Conservation (phyloP, 2,888 invertebrate species). For the Tachystola acroxantha region DNA sequence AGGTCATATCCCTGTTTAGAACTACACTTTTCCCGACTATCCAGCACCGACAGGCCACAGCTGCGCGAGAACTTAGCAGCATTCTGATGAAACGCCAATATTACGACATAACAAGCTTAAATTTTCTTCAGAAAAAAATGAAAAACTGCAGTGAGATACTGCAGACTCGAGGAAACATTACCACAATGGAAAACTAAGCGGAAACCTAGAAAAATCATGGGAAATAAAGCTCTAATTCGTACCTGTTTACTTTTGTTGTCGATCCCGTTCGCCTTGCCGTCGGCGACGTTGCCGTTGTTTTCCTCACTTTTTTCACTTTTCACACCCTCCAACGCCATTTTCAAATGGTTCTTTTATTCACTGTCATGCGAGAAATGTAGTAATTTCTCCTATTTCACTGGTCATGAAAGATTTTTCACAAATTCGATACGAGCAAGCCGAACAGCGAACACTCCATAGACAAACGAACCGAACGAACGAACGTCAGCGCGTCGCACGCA, state of each 20-base stretch:
- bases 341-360: slow-evolving; percentile 63
- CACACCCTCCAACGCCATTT: slow-evolving; percentile 76
- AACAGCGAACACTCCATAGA: slow-evolving; percentile 67
- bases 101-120: slow-evolving; percentile 10
- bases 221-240: slow-evolving; percentile 39
- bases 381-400: slow-evolving; percentile 49
- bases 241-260: slow-evolving; percentile 80
- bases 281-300: slow-evolving; percentile 71
- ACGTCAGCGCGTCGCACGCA: slow-evolving; percentile 38
- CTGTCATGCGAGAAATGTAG: slow-evolving; percentile 63
- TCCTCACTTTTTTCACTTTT: slow-evolving; percentile 76
- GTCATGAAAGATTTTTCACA: slow-evolving; percentile 49
- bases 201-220: slow-evolving; percentile 31
- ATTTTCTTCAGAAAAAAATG: slow-evolving; percentile 2
- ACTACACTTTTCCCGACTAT: slow-evolving; percentile 48
- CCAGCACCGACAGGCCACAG: slow-evolving; percentile 33
- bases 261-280: slow-evolving; percentile 75
- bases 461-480: too few relatives aligned
- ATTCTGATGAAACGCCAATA: slow-evolving; percentile 13
- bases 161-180: neutral
- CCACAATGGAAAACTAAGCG: slow-evolving; percentile 1
- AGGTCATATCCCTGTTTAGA: slow-evolving; percentile 66
- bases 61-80: slow-evolving; percentile 56
- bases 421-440: slow-evolving; percentile 64
- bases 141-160: slow-evolving; percentile 7